phyloP scores from a whole-genome alignment of 2,888 invertebrate species.

The Scrobipalpa costella region DNA sequence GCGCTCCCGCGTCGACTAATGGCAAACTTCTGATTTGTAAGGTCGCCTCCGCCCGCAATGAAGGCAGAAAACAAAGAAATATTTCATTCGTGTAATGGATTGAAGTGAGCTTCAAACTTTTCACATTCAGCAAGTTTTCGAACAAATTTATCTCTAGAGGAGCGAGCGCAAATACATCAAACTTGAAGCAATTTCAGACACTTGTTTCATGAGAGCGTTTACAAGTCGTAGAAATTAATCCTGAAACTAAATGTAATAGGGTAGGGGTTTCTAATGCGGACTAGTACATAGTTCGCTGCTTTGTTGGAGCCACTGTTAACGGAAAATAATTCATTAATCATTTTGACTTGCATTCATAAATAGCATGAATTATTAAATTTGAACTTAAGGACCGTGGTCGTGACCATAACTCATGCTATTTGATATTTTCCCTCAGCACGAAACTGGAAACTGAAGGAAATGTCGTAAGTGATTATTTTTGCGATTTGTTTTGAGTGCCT shows the following conservation, averaged over 20 bases:
- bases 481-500: background rate
- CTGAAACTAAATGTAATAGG: constrained; percentile 27
- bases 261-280: constrained; percentile 1
- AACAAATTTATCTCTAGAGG: constrained; percentile 79
- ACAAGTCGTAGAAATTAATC: constrained; percentile 62
- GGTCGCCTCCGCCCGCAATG: constrained; percentile 56
- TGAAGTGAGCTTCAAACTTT: constrained; percentile 80
- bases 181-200: constrained; percentile 76
- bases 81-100: constrained; percentile 81
- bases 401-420: constrained; percentile 20
- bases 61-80: constrained; percentile 79
- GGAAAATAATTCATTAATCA: constrained; percentile 29
- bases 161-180: constrained; percentile 77
- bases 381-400: constrained; percentile 26
- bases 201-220: constrained; percentile 71
- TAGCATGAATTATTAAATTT: constrained; percentile 30
- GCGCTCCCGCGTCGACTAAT: constrained; percentile 45
- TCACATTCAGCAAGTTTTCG: constrained; percentile 78
- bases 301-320: constrained; percentile 23
- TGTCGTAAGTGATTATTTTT: background rate
- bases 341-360: constrained; percentile 29
- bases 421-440: constrained; percentile 13
- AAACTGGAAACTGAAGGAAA: background rate
- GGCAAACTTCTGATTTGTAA: constrained; percentile 71
- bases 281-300: constrained; percentile 22